phyloP scores from a whole-genome alignment of 2,113 vertebrate genomes.

The Paedocypris sp. region DNA sequence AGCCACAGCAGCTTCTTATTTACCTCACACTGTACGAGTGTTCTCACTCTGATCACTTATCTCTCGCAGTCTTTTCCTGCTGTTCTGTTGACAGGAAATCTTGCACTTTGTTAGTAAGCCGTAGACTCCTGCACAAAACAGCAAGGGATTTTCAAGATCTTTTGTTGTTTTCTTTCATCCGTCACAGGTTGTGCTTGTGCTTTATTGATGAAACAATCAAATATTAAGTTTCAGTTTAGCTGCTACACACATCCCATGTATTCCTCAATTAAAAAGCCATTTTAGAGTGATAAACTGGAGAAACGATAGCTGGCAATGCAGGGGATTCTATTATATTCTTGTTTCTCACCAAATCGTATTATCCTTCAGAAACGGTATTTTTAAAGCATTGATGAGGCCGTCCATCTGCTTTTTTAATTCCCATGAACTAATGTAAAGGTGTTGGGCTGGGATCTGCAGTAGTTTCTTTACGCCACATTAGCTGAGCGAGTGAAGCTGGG shows the following conservation, averaged over 20 bases:
- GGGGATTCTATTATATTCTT: neutral
- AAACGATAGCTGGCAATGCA: too few relatives aligned
- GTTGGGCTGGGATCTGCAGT: neutral
- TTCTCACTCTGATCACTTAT: neutral
- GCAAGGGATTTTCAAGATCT: constrained; percentile 6
- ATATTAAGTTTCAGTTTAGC: too few relatives aligned
- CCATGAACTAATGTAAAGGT: constrained; percentile 18
- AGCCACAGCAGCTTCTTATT: neutral
- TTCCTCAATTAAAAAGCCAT: too few relatives aligned
- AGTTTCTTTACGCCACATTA: constrained; percentile 25
- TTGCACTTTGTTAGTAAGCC: constrained; percentile 3
- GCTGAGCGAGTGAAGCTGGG: constrained; percentile 10
- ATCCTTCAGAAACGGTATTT: neutral
- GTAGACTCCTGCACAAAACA: neutral
- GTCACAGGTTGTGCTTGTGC: neutral
- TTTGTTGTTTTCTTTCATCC: neutral
- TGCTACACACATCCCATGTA: too few relatives aligned
- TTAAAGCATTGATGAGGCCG: neutral
- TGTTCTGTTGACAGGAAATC: neutral
- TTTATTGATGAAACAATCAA: too few relatives aligned
- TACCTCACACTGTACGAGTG: neutral
- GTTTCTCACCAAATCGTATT: constrained; percentile 3
- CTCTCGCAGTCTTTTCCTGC: neutral
- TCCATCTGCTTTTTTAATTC: neutral
- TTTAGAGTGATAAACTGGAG: too few relatives aligned